A percentile compares a stretch with the other conserved stretches of the same genome.
phyloP scores from a whole-genome alignment of 2,113 vertebrate genomes.

The Ailuropoda melanoleuca region DNA sequence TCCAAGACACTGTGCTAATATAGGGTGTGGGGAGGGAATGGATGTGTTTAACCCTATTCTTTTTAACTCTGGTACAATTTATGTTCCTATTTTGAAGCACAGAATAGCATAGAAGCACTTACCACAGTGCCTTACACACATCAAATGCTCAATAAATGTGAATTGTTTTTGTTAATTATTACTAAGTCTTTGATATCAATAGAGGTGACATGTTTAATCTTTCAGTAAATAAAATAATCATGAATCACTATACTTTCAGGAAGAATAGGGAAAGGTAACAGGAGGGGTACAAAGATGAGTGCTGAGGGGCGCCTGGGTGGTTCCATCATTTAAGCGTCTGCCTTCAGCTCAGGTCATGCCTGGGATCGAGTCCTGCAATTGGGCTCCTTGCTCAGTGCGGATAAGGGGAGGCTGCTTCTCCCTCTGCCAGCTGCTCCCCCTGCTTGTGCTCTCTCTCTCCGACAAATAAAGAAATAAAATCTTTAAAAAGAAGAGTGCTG shows the following conservation, averaged over 20 bases:
- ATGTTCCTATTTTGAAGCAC: conserved; percentile 12
- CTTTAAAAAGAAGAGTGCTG: no score
- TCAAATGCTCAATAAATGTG: not conserved
- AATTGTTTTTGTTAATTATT: not conserved
- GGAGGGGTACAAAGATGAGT: not conserved
- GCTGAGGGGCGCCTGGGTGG: not conserved
- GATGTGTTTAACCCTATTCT: not conserved
- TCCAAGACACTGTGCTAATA: not conserved
- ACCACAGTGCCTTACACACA: not conserved
- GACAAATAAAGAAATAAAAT: no score
- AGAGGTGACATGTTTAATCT: not conserved
- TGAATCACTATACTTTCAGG: not conserved
- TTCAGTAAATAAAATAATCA: not conserved
- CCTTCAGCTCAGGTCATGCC: no score
- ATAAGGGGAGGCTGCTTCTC: no score
- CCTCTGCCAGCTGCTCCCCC: no score
- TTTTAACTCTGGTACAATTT: not conserved
- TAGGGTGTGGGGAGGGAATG: not conserved
- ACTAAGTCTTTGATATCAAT: not conserved
- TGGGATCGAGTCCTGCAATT: no score
- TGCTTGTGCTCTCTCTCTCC: no score
- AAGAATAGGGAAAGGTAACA: not conserved
- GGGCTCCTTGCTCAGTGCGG: no score
- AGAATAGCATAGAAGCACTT: not conserved
- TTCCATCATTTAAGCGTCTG: no score